These are phyloP conservation scores for Melipona quadrifasciata DNA, from an alignment of 1,140 invertebrate species.

Conservation along the genomic window DNA sequence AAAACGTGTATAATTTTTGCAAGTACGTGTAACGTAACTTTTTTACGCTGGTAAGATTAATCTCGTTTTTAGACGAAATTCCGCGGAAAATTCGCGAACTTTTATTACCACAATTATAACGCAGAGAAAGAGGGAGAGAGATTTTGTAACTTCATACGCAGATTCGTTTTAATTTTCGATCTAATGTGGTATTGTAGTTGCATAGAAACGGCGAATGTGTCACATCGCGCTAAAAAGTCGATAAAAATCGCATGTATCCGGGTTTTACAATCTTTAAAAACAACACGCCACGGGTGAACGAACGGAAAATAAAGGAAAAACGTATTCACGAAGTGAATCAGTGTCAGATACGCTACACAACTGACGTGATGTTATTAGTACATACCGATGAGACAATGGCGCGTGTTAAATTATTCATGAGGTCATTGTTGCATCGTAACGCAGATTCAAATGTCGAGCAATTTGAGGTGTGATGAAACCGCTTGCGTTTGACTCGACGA, in stretches of 20 bases:
- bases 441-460: slow-evolving; percentile 43
- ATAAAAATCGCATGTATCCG: slow-evolving; percentile 38
- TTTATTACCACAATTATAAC: not conserved
- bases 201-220: slow-evolving; percentile 3
- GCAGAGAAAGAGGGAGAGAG: not conserved
- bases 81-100: not conserved
- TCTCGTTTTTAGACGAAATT: not conserved
- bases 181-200: not conserved
- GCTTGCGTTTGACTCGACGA: slow-evolving; percentile 10
- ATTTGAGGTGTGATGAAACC: slow-evolving; percentile 36
- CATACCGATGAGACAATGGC: slow-evolving; percentile 57
- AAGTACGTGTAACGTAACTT: not conserved
- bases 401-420: slow-evolving; percentile 65
- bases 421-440: slow-evolving; percentile 52
- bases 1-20: slow-evolving; percentile 21
- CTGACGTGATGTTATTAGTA: slow-evolving; percentile 56
- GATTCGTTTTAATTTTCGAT: not conserved
- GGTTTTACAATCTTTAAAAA: slow-evolving; percentile 21
- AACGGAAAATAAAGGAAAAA: slow-evolving; percentile 32
- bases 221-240: slow-evolving; percentile 5
- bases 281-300: slow-evolving; percentile 16
- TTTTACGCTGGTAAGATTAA: slow-evolving; percentile 3
- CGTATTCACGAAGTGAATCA: slow-evolving; percentile 45
- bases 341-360: slow-evolving; percentile 49
- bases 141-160: not conserved